Evolutionary conservation across 2,888 invertebrate species (phyloP), one percentile per base, ranked within the genome.

Genomic region (Cheilosia impressa): DNA sequence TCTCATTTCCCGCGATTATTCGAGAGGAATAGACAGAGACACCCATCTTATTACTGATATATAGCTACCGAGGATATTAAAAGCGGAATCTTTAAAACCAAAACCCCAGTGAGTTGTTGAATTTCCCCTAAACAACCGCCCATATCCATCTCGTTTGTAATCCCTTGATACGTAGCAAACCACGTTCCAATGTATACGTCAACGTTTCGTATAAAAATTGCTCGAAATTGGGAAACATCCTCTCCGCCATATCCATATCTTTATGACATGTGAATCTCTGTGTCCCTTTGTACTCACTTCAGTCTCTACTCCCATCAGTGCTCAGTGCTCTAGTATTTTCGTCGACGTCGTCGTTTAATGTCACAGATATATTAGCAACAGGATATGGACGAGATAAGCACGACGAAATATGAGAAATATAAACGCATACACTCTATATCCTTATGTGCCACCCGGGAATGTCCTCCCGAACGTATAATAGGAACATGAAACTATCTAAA

Each of bases 301-400:
- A 10, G 27, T 17, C 19, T 22, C 19, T 31, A 13, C 31, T 6
- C 17, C n/a, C 5, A 41, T 47, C 19, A 9, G 9, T 27, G 22
- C 4, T 19, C n/a, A n/a, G 31, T 43, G 47, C 38, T 9, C 27
- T 17, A 68, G 55, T 24, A 53, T 24, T 53, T 9, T 53, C 43
- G 22, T 31, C 53, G 34, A 55, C 55, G 22, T 15, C 22, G 6
- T 52, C 22, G 24, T 52, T 7, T 19, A 34, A 41, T 41, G 22
- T 15, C 27, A 4, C n/a, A 68, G 43, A 55, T 22, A 52, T 31
- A 17, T 50, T 10, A 71, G 38, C 69, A 71, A 31, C 38, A 71
- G 52, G 60, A 71, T 52, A 71, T 45, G 19, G n/a, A 38, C 34
- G 34, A 45, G 69, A 69, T 69, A 69, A 71, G 60, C 38, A 60